A percentile compares a stretch with the other conserved stretches of the same genome.
Evolutionary conservation across 2,113 vertebrate species (phyloP).

Genomic region (Oncorhynchus mykiss): DNA sequence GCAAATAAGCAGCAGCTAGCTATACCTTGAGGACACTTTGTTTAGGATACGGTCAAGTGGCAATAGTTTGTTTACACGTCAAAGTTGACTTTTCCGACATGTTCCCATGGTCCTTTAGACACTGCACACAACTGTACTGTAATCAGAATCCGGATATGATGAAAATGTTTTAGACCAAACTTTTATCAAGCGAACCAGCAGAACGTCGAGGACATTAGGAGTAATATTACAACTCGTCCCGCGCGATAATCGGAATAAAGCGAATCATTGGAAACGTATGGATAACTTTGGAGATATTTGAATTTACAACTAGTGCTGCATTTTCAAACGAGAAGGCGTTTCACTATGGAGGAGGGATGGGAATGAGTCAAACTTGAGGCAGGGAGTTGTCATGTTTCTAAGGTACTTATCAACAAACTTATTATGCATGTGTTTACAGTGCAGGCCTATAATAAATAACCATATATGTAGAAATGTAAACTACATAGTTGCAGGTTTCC

Average conservation of each 20-base stretch:
- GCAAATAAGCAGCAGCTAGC: too few relatives aligned
- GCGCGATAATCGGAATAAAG: conserved; percentile 21
- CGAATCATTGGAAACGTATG: neutral
- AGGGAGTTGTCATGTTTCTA: conserved; percentile 73
- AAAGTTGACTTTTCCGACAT: too few relatives aligned
- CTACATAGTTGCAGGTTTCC: conserved; percentile 5
- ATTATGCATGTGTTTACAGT: conserved; percentile 8
- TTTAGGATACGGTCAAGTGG: too few relatives aligned
- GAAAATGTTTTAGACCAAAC: conserved; percentile 69
- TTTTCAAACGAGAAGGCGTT: conserved; percentile 17
- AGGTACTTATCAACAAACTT: conserved; percentile 53
- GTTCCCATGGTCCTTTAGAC: too few relatives aligned
- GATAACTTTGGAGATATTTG: conserved; percentile 16
- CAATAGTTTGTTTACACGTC: too few relatives aligned
- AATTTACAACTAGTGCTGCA: neutral
- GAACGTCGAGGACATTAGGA: conserved; percentile 31
- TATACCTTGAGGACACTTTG: too few relatives aligned
- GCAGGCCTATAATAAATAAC: conserved; percentile 1
- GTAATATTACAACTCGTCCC: conserved; percentile 6
- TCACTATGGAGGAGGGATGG: conserved; percentile 44
- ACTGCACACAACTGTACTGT: conserved; percentile 4
- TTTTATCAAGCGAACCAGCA: conserved; percentile 38
- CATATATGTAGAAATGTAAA: conserved; percentile 15
- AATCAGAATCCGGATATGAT: conserved; percentile 85
- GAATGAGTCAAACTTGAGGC: conserved; percentile 52